These are phyloP conservation scores for Dorcus hopei DNA, from an alignment of 2,888 invertebrate species.

Conservation along the genomic window DNA sequence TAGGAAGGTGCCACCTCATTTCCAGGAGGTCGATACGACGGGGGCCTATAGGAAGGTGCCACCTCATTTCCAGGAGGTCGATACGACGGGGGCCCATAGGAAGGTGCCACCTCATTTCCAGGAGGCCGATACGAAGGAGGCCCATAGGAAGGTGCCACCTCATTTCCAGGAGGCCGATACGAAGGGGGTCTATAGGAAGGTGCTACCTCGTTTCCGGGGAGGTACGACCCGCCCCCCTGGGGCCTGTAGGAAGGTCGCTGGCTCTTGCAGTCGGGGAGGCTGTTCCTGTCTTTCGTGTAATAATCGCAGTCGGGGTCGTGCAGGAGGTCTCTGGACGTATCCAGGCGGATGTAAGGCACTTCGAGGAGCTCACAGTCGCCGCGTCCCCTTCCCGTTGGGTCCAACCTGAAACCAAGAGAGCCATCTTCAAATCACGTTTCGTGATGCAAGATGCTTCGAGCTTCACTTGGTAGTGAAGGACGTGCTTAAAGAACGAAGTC, in stretches of 20 bases:
- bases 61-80: too few species aligned
- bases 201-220: neutral
- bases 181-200: neutral
- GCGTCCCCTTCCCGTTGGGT: constrained; percentile 66
- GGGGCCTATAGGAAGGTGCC: neutral
- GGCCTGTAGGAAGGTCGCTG: constrained; percentile 9
- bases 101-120: too few species aligned
- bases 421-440: neutral
- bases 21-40: too few species aligned
- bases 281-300: constrained; percentile 74
- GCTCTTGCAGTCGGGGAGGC: constrained; percentile 59
- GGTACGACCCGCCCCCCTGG: neutral
- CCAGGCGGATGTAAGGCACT: constrained; percentile 66
- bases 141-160: neutral
- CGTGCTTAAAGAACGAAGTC: too few species aligned
- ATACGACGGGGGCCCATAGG: too few species aligned
- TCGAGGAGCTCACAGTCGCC: constrained; percentile 77
- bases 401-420: constrained; percentile 54
- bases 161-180: too few species aligned
- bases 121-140: neutral
- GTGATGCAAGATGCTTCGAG: neutral
- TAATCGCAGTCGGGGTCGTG: constrained; percentile 75
- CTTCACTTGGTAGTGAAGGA: neutral
- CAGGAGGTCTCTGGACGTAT: constrained; percentile 60
- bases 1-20: too few species aligned